Evolutionary conservation across 2,113 vertebrate species (phyloP).

Genomic region (Polypterus bichir): DNA sequence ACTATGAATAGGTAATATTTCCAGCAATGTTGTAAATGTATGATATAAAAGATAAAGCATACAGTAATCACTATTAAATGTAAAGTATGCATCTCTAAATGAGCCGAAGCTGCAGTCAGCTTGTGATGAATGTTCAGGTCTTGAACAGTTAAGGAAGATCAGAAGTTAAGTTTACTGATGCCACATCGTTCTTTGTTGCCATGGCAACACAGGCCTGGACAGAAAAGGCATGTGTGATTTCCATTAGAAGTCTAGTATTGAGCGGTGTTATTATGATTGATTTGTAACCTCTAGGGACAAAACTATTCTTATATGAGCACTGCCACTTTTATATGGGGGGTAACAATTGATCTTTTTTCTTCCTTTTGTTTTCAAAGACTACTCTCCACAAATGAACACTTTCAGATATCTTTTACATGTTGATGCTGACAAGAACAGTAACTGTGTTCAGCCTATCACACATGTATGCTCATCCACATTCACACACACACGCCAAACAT

Average conservation of each 20-base stretch:
- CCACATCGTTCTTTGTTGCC: constrained; percentile 21
- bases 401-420: not conserved
- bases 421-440: not conserved
- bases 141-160: not conserved
- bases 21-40: too few relatives aligned
- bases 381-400: not conserved
- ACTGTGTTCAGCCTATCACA: not conserved
- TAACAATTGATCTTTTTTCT: not conserved
- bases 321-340: constrained; percentile 7
- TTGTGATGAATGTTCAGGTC: too few relatives aligned
- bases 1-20: too few relatives aligned
- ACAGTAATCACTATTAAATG: too few relatives aligned
- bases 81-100: too few relatives aligned
- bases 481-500: not conserved
- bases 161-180: not conserved
- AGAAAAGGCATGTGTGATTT: constrained; percentile 23
- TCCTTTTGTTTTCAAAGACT: not conserved
- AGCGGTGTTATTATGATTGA: constrained; percentile 34
- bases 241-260: constrained; percentile 31
- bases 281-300: constrained; percentile 27
- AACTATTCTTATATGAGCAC: constrained; percentile 11
- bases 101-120: too few relatives aligned
- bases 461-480: not conserved
- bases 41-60: too few relatives aligned
- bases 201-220: constrained; percentile 25